Conservation (phyloP, 2,113 vertebrate genomes). For the Syngnathoides biaculeatus region DNA sequence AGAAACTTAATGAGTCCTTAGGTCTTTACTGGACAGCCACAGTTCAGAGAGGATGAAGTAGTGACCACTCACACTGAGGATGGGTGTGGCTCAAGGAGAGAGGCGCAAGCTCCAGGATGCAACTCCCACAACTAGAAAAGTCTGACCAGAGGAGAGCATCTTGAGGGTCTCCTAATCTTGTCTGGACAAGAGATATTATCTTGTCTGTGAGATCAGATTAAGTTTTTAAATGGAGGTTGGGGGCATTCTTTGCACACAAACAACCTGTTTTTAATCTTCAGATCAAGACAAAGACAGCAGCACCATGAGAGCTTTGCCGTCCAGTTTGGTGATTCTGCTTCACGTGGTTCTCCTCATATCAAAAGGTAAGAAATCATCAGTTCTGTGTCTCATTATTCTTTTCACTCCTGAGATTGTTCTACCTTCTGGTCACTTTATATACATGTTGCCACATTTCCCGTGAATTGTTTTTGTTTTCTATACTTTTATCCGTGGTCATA, state of each 20-base stretch:
- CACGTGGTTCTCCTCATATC: conserved; percentile 62
- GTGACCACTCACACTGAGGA: background rate
- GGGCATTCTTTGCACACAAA: conserved; percentile 66
- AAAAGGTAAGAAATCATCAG: conserved; percentile 71
- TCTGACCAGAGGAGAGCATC: conserved; percentile 11
- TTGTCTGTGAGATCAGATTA: conserved; percentile 68
- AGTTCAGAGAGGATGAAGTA: background rate
- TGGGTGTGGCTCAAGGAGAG: conserved; percentile 29
- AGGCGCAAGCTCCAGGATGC: conserved; percentile 14
- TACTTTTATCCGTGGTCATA: background rate
- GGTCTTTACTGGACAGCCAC: background rate
- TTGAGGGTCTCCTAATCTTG: conserved; percentile 71
- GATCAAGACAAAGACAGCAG: conserved; percentile 54
- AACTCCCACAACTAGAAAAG: too few relatives aligned
- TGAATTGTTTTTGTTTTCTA: background rate
- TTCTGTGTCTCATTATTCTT: background rate
- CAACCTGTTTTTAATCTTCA: conserved; percentile 70
- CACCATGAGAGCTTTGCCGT: conserved; percentile 70
- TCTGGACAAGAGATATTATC: conserved; percentile 65
- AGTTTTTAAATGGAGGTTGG: conserved; percentile 38
- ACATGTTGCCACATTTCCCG: background rate
- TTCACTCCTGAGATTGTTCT: background rate
- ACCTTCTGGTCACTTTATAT: background rate
- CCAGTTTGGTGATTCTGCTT: conserved; percentile 61
- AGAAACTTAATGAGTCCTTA: background rate